Conservation (phyloP, 2,888 invertebrate genomes). For the Camponotus fellah region DNA sequence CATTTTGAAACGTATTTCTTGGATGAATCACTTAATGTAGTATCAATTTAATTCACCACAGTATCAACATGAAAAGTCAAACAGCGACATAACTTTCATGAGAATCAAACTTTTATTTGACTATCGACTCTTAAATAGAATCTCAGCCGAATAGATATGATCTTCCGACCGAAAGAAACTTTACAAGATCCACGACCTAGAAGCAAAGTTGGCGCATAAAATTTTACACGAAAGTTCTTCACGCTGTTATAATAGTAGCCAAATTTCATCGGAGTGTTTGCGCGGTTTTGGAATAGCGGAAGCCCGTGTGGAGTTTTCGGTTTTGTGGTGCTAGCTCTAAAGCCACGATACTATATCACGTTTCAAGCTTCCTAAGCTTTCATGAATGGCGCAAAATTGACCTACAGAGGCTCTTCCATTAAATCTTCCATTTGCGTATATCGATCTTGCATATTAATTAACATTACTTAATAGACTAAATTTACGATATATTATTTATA, state of each 20-base stretch:
- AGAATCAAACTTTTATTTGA: slow-evolving; percentile 42
- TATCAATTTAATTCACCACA: slow-evolving; percentile 36
- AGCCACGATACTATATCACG: slow-evolving; percentile 44
- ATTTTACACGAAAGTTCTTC: slow-evolving; percentile 51
- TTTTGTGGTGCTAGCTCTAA: slow-evolving; percentile 36
- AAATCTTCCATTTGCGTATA: slow-evolving; percentile 31
- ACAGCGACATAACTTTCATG: slow-evolving; percentile 36
- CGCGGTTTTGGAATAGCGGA: slow-evolving; percentile 19
- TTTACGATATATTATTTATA: neutral
- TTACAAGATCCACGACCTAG: slow-evolving; percentile 39
- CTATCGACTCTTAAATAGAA: slow-evolving; percentile 48
- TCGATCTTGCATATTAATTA: neutral
- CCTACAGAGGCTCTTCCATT: slow-evolving; percentile 23
- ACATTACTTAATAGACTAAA: neutral
- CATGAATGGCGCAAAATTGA: slow-evolving; percentile 44
- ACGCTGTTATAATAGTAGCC: slow-evolving; percentile 38
- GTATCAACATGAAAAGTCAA: slow-evolving; percentile 35
- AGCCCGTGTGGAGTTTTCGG: slow-evolving; percentile 48
- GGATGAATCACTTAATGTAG: neutral
- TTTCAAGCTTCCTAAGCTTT: slow-evolving; percentile 44
- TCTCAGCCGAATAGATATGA: slow-evolving; percentile 21
- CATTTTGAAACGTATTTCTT: slow-evolving; percentile 9
- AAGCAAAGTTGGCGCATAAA: slow-evolving; percentile 50
- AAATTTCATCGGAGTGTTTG: slow-evolving; percentile 49
- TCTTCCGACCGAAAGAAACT: slow-evolving; percentile 40